phyloP scores from a whole-genome alignment of 2,113 vertebrate genomes.

The Narcine bancroftii region DNA sequence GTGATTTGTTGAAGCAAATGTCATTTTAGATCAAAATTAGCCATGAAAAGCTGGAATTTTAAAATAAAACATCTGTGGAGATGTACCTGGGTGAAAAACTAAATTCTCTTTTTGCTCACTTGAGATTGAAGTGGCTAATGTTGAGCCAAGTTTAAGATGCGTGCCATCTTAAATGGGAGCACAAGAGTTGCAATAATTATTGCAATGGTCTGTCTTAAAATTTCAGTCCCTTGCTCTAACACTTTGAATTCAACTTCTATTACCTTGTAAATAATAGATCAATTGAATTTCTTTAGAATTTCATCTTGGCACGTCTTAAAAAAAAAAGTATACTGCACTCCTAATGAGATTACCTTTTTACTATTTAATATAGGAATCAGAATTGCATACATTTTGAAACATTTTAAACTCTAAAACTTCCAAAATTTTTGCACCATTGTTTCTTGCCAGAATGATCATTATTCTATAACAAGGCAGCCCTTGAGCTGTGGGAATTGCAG shows the following conservation, averaged over 20 bases:
- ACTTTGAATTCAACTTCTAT: background rate
- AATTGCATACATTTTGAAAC: background rate
- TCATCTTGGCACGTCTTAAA: background rate
- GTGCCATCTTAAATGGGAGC: background rate
- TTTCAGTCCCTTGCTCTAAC: background rate
- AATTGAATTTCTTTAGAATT: background rate
- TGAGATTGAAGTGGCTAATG: background rate
- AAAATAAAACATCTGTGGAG: background rate
- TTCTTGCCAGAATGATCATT: background rate
- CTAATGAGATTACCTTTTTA: background rate
- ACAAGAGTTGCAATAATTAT: background rate
- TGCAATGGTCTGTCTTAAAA: background rate
- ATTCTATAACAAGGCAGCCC: background rate
- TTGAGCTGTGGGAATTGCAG: background rate
- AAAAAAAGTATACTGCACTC: background rate
- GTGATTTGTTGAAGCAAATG: conserved; percentile 2
- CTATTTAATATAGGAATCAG: background rate
- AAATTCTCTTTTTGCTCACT: background rate
- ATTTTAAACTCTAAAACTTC: background rate
- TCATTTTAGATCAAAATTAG: background rate
- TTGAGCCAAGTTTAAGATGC: background rate
- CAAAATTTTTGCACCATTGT: background rate
- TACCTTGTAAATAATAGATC: background rate
- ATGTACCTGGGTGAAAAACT: background rate
- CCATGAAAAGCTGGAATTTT: background rate